Evolutionary conservation across 2,888 invertebrate species (phyloP).

Genomic region (Dryomyza anilis): DNA sequence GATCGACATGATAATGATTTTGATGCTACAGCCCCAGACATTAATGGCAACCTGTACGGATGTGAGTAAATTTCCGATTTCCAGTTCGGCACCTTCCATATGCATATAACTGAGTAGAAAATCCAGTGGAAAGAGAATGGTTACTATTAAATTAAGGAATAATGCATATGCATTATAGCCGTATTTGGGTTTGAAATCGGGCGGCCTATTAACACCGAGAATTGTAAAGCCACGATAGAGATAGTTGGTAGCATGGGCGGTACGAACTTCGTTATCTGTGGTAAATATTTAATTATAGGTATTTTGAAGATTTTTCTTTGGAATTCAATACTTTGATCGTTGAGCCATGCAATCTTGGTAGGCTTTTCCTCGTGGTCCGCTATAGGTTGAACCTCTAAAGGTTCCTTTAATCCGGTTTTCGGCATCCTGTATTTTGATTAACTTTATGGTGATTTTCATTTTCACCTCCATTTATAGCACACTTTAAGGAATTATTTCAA

Average conservation of each 20-base stretch:
- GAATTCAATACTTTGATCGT: too few species aligned
- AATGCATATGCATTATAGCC: conserved; percentile 28
- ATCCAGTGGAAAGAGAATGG: conserved; percentile 33
- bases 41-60: conserved; percentile 39
- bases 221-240: conserved; percentile 31
- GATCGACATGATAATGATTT: conserved; percentile 32
- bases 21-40: conserved; percentile 33
- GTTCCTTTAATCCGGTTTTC: too few species aligned
- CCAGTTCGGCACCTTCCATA: conserved; percentile 21
- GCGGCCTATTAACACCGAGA: conserved; percentile 33
- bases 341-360: too few species aligned
- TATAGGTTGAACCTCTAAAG: too few species aligned
- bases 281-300: too few species aligned
- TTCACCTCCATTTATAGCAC: too few species aligned
- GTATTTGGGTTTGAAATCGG: conserved; percentile 23
- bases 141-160: conserved; percentile 29
- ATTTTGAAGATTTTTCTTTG: too few species aligned
- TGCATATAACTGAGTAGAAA: conserved; percentile 35
- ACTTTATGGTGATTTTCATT: too few species aligned
- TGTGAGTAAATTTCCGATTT: conserved; percentile 34
- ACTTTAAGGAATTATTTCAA: too few species aligned
- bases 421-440: too few species aligned
- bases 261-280: too few species aligned
- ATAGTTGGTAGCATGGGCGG: conserved; percentile 28
- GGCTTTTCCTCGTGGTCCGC: too few species aligned